Percentiles rank a stretch among this genome's conserved stretches.
These are phyloP conservation scores for Micrastur ruficollis DNA, from an alignment of 2,797 vertebrate species.

Conservation along the genomic window DNA sequence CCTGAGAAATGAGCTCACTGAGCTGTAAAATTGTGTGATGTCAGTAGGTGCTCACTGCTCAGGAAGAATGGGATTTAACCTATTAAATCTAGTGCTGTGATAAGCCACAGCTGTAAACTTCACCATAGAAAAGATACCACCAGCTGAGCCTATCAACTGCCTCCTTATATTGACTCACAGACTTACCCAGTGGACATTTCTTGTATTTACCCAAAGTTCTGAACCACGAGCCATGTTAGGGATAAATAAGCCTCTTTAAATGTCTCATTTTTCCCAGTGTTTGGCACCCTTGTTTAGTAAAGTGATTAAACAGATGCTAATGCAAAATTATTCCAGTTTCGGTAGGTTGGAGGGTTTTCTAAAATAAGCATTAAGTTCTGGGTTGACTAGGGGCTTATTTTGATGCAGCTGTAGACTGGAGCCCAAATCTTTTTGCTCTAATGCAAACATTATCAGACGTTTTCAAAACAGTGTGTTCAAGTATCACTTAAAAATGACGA, in stretches of 20 bases:
- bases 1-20: not conserved
- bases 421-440: not conserved
- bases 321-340: not conserved
- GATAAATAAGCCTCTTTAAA: not conserved
- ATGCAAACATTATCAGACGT: not conserved
- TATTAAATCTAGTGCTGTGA: not conserved
- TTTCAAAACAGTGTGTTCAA: not conserved
- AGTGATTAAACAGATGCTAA: not conserved
- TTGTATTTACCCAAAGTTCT: not conserved
- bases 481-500: not conserved
- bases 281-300: not conserved
- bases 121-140: not conserved
- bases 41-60: not conserved
- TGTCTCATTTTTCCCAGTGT: not conserved
- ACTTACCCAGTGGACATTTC: not conserved
- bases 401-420: not conserved
- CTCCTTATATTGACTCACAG: not conserved
- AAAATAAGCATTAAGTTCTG: not conserved
- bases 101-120: not conserved
- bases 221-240: not conserved
- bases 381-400: not conserved
- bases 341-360: not conserved
- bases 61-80: not conserved
- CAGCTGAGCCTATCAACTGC: fast-evolving
- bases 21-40: not conserved